A percentile compares a stretch with the other conserved stretches of the same genome.
These are phyloP conservation scores for Micropterix aruncella DNA, from an alignment of 2,888 invertebrate species.

Conservation along the genomic window DNA sequence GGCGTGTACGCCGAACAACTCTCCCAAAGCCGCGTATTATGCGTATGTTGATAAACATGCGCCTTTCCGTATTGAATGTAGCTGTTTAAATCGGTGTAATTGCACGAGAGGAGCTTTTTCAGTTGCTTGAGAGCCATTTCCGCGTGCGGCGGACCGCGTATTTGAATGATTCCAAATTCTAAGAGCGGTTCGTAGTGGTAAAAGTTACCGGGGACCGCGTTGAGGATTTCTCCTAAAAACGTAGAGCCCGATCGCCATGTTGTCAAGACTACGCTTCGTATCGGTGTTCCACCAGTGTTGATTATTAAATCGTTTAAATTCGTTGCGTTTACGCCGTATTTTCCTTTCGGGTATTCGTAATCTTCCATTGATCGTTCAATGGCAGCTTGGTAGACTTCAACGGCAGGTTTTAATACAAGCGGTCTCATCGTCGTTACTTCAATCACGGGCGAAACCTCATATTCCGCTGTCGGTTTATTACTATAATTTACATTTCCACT, in stretches of 20 bases:
- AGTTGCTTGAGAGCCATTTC: conserved; percentile 51
- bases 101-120: conserved; percentile 60
- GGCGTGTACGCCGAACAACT: conserved; percentile 48
- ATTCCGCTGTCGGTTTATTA: conserved; percentile 28
- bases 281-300: conserved; percentile 47
- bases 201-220: conserved; percentile 72
- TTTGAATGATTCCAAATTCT: conserved; percentile 69
- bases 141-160: conserved; percentile 60
- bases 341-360: conserved; percentile 44
- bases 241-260: conserved; percentile 88
- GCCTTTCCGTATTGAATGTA: conserved; percentile 66
- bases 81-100: conserved; percentile 57
- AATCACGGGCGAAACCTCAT: conserved; percentile 18
- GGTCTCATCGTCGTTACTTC: neutral
- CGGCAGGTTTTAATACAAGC: conserved; percentile 26
- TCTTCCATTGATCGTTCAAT: conserved; percentile 42
- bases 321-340: conserved; percentile 32
- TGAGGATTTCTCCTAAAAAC: conserved; percentile 74
- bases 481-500: conserved; percentile 37
- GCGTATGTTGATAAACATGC: conserved; percentile 70
- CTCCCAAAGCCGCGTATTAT: conserved; percentile 73
- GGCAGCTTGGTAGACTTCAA: conserved; percentile 37
- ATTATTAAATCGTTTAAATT: conserved; percentile 27
- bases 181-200: conserved; percentile 85
- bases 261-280: conserved; percentile 68